Evolutionary conservation across 2,113 vertebrate species (phyloP).

Genomic region (Rutilus rutilus): DNA sequence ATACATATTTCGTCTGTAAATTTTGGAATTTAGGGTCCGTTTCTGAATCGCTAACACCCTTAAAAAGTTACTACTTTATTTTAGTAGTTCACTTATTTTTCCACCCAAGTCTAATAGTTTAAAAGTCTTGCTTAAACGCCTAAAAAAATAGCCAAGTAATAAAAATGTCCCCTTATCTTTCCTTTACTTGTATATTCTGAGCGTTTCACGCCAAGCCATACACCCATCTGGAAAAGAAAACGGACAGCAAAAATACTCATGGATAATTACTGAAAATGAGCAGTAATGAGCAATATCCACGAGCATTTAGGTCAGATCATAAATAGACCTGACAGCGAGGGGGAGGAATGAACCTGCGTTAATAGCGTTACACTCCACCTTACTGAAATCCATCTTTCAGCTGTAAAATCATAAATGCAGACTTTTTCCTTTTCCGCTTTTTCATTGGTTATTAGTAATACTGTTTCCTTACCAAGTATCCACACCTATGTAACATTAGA

Average conservation of each 20-base stretch:
- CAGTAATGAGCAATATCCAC: slow-evolving; percentile 47
- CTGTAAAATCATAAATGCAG: slow-evolving; percentile 8
- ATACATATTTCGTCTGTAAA: background rate
- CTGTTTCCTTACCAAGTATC: slow-evolving; percentile 17
- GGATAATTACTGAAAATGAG: slow-evolving; percentile 26
- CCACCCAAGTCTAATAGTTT: slow-evolving; percentile 63
- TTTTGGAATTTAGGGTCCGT: background rate
- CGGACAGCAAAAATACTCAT: slow-evolving; percentile 59
- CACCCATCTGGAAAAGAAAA: slow-evolving; percentile 56
- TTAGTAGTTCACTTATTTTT: slow-evolving; percentile 71
- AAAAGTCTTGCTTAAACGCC: slow-evolving; percentile 49
- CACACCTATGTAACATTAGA: slow-evolving; percentile 39
- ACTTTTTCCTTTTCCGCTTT: slow-evolving; percentile 28
- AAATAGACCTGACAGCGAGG: slow-evolving; percentile 28
- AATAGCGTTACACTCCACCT: slow-evolving; percentile 6
- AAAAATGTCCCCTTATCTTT: slow-evolving; percentile 78
- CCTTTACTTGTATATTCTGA: slow-evolving; percentile 66
- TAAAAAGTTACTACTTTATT: slow-evolving; percentile 71
- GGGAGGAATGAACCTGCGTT: slow-evolving; percentile 13
- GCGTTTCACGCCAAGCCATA: slow-evolving; percentile 58
- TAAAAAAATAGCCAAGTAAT: slow-evolving; percentile 59
- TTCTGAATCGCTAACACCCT: slow-evolving; percentile 61
- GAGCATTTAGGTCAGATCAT: slow-evolving; percentile 30
- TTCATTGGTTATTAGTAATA: slow-evolving; percentile 37
- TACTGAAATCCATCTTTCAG: slow-evolving; percentile 19